Evolutionary conservation across 2,113 vertebrate species (phyloP), one percentile per base, ranked within the genome.

Genomic region (Phyllopteryx taeniolatus): DNA sequence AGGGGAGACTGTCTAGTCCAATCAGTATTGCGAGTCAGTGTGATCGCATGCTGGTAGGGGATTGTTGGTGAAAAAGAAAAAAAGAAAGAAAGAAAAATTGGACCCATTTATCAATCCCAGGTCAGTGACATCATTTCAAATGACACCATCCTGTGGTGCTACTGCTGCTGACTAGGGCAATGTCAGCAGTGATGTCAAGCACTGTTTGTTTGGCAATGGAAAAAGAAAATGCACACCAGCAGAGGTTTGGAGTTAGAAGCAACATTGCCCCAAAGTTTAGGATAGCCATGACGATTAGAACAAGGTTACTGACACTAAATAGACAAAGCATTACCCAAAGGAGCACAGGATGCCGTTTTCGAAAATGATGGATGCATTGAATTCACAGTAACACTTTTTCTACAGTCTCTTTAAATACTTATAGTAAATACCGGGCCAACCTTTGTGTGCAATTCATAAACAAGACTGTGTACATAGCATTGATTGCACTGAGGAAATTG

Each of bases 51-150:
- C 66, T 71, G 64, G 62, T 57, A 22, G 66, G 69, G 78, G 60
- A 53, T 33, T 68, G 76, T 54, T 78, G 61, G 51, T 79, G 8
- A n/a, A 22, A 57, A 14, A 14, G 10, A 51, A 51, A 76, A 86
- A 81, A 83, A 87, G 19, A 54, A n/a, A 2, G n/a, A 54, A 10
- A 19, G 8, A 76, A 86, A 84, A 83, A 88, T 88, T 86, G 85
- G 68, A 77, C 79, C 83, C 85, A 89, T 89, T 82, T 77, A 83
- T 89, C 84, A 89, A 85, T 75, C 70, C 61, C 71, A 84, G 79
- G 81, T 85, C 86, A 84, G 79, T 83, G 82, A 86, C 85, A 87
- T 78, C 61, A 70, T 76, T 77, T 64, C 49, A 81, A 82, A 86
- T 85, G 87, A 89, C 82, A 86, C 71, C 79, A 79, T 86, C 80